phyloP scores from a whole-genome alignment of 1,140 invertebrate species.

The Drosophila seguyi region DNA sequence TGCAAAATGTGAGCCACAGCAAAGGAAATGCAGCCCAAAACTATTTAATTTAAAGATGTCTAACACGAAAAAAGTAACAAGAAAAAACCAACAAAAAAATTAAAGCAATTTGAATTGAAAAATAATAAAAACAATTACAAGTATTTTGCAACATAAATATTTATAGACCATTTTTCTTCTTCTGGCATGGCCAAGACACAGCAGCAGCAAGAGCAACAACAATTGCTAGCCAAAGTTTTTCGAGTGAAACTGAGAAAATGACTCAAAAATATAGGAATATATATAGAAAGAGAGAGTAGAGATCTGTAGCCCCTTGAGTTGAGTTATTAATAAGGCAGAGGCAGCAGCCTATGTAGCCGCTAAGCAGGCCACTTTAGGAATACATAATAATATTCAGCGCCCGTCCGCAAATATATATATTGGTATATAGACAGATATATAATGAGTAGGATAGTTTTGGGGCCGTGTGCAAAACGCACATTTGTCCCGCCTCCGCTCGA shows the following conservation, averaged over 20 bases:
- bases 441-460: constrained; percentile 58
- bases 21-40: constrained; percentile 48
- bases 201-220: constrained; percentile 45
- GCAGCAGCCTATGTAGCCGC: constrained; percentile 52
- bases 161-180: constrained; percentile 77
- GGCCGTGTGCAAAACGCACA: constrained; percentile 83
- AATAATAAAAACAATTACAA: constrained; percentile 79
- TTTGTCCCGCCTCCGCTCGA: constrained; percentile 80
- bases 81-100: constrained; percentile 30
- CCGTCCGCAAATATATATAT: constrained; percentile 23
- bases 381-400: constrained; percentile 57
- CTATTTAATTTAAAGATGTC: constrained; percentile 59
- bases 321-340: constrained; percentile 69
- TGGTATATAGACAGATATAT: constrained; percentile 25
- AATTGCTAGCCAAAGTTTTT: constrained; percentile 12
- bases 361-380: constrained; percentile 66
- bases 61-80: constrained; percentile 59
- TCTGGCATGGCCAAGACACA: constrained; percentile 57
- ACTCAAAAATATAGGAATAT: constrained; percentile 31
- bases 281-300: constrained; percentile 10
- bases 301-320: constrained; percentile 62
- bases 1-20: constrained; percentile 64
- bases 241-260: constrained; percentile 60
- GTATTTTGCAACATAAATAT: constrained; percentile 82
- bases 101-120: constrained; percentile 66